A percentile compares a stretch with the other conserved stretches of the same genome.
These are phyloP conservation scores for Harpegnathos saltator DNA, from an alignment of 1,140 invertebrate species.

Conservation along the genomic window DNA sequence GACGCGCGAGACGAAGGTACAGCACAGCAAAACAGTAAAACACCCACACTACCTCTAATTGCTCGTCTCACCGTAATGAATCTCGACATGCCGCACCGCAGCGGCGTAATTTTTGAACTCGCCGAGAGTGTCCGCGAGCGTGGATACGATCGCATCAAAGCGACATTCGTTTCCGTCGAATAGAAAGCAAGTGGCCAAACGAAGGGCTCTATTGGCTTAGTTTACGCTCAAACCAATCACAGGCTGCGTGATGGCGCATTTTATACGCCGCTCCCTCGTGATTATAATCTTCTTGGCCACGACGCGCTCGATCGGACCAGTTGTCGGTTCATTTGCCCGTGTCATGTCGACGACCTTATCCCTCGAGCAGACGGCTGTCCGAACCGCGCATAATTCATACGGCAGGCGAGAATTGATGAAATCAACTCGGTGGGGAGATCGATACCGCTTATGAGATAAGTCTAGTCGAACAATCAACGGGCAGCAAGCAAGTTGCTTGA, in stretches of 20 bases:
- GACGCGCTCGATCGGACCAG: neutral
- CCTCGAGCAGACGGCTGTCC: neutral
- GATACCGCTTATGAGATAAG: slow-evolving; percentile 13
- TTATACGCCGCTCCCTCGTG: neutral
- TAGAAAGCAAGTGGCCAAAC: no score
- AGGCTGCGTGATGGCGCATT: neutral
- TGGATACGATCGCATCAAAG: no score
- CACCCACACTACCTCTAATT: neutral
- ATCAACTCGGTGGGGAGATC: slow-evolving; percentile 12
- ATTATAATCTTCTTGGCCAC: slow-evolving; percentile 18
- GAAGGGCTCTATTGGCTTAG: neutral
- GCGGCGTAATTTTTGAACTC: no score
- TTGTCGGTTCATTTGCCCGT: slow-evolving; percentile 25
- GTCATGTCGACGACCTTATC: slow-evolving; percentile 31
- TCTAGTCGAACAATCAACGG: no score
- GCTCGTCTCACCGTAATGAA: no score
- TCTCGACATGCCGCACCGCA: no score
- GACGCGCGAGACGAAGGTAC: neutral
- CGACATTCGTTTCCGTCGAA: no score
- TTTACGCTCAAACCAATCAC: slow-evolving; percentile 1
- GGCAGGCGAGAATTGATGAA: slow-evolving; percentile 31
- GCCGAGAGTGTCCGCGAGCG: no score
- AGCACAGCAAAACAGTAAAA: neutral
- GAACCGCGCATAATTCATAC: slow-evolving; percentile 43
- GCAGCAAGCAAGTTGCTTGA: neutral